A percentile compares a stretch with the other conserved stretches of the same genome.
phyloP scores from a whole-genome alignment of 2,797 vertebrate species.

The Sebastes umbrosus region DNA sequence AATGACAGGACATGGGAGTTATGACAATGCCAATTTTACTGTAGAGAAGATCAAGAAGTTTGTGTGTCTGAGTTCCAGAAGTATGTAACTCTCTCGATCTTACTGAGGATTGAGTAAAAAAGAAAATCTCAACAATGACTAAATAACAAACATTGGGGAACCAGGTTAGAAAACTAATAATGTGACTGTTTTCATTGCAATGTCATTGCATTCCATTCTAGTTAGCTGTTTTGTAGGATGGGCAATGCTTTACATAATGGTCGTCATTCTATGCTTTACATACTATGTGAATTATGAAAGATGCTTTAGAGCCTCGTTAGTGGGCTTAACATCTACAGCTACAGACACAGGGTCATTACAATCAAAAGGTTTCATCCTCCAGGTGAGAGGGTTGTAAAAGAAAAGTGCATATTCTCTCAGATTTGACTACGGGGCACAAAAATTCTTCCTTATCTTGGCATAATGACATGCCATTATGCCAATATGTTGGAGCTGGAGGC shows the following conservation, averaged over 20 bases:
- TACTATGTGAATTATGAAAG: not conserved
- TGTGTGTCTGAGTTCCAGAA: not conserved
- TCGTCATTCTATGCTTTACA: not conserved
- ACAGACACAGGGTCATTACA: not conserved
- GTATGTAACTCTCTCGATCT: not conserved
- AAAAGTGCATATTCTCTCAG: constrained; percentile 36
- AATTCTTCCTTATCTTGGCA: constrained; percentile 74
- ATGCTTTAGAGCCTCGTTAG: not conserved
- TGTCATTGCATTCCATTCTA: not conserved
- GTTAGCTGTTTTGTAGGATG: not conserved
- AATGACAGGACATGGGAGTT: not conserved
- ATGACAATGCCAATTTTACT: not conserved
- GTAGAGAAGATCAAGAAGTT: not conserved
- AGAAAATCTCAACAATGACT: not conserved
- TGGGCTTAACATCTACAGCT: not conserved
- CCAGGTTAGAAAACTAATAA: not conserved
- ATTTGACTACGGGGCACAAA: constrained; percentile 39
- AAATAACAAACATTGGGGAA: not conserved
- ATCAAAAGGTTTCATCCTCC: not conserved
- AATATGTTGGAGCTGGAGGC: constrained; percentile 80
- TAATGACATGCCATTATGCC: constrained; percentile 7
- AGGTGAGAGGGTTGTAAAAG: constrained; percentile 17
- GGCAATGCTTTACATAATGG: not conserved
- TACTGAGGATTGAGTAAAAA: not conserved
- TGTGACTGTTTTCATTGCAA: not conserved